Evolutionary conservation across 2,797 vertebrate species (phyloP).

Genomic region (Spatula clypeata): DNA sequence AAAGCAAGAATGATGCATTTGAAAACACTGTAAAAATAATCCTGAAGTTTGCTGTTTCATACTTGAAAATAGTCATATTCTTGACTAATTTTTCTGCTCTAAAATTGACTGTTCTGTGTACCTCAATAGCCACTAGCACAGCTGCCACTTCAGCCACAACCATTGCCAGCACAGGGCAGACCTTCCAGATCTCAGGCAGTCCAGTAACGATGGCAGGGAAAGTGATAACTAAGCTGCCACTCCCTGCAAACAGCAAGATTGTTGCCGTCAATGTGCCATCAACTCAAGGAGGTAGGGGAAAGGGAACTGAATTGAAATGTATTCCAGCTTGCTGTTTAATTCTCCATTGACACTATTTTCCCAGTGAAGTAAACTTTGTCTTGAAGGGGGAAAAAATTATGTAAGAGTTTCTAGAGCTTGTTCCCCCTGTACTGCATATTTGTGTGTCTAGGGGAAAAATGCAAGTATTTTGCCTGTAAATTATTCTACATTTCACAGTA

Average conservation of each 20-base stretch:
- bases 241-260: constrained; percentile 99
- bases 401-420: neutral
- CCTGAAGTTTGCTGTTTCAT: constrained; percentile 56
- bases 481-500: constrained; percentile 62
- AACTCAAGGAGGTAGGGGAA: constrained; percentile 94
- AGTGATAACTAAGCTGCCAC: constrained; percentile 96
- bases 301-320: constrained; percentile 60
- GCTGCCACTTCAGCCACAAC: constrained; percentile 90
- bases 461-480: constrained; percentile 53
- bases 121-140: constrained; percentile 89
- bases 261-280: constrained; percentile 97
- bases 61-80: constrained; percentile 60
- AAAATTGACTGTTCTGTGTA: constrained; percentile 81
- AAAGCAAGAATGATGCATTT: constrained; percentile 17
- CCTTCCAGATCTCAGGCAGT: constrained; percentile 96
- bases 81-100: constrained; percentile 56
- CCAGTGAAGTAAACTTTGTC: constrained; percentile 30
- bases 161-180: constrained; percentile 93
- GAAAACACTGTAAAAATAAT: constrained; percentile 2
- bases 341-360: constrained; percentile 77
- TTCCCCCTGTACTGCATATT: neutral
- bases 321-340: constrained; percentile 72
- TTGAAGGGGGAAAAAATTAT: neutral
- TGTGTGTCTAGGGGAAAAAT: constrained; percentile 21
- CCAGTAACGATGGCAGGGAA: constrained; percentile 94